Conservation (phyloP, 2,797 vertebrate genomes). For the Cheirogaleus major region DNA sequence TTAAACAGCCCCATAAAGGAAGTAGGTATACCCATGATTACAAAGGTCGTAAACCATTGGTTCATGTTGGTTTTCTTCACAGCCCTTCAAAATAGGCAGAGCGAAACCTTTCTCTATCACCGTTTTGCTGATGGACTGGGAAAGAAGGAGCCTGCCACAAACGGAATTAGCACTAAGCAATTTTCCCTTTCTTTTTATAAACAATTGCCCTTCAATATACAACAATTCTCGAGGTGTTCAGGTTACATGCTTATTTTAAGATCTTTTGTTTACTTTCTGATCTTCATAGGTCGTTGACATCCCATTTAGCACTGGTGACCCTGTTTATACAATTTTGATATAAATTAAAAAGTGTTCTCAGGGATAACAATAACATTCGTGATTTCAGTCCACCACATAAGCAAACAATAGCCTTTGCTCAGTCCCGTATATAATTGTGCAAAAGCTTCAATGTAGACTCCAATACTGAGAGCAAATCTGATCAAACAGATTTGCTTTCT, state of each 20-base stretch:
- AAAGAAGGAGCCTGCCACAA: slow-evolving; percentile 81
- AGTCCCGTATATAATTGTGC: slow-evolving; percentile 86
- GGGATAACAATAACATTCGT: slow-evolving; percentile 92
- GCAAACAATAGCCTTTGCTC: slow-evolving; percentile 90
- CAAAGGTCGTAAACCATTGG: neutral
- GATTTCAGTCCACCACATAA: slow-evolving; percentile 91
- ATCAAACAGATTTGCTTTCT: slow-evolving; percentile 89
- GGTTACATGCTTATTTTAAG: slow-evolving; percentile 91
- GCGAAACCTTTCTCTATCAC: slow-evolving; percentile 45
- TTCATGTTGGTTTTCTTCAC: neutral
- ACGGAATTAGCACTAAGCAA: slow-evolving; percentile 84
- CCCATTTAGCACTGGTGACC: slow-evolving; percentile 92
- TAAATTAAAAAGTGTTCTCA: slow-evolving; percentile 92
- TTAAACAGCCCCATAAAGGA: neutral
- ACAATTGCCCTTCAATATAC: slow-evolving; percentile 86
- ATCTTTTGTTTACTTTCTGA: slow-evolving; percentile 93
- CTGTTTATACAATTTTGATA: slow-evolving; percentile 91
- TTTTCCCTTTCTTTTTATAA: slow-evolving; percentile 87
- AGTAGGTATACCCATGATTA: no score
- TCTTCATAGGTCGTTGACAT: slow-evolving; percentile 92
- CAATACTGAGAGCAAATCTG: slow-evolving; percentile 85
- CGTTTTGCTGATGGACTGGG: slow-evolving; percentile 73
- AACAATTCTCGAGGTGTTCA: slow-evolving; percentile 86
- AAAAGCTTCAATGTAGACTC: slow-evolving; percentile 90
- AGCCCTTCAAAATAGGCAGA: slow-evolving; percentile 63